Percentiles rank a stretch among this genome's conserved stretches.
phyloP scores from a whole-genome alignment of 2,113 vertebrate species.

The Suncus etruscus region DNA sequence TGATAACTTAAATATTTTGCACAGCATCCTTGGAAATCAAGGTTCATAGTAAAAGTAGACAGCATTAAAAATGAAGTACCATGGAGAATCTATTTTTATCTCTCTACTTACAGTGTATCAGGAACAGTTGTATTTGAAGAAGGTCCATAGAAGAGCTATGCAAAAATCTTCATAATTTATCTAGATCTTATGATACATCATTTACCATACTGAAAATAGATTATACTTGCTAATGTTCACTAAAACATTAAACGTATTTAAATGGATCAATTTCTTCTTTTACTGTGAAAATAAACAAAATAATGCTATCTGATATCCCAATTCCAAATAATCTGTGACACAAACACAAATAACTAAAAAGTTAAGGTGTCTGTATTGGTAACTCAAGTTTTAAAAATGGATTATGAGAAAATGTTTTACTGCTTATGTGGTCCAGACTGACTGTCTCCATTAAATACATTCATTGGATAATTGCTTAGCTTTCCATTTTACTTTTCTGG shows the following conservation, averaged over 20 bases:
- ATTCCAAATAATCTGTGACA: constrained; percentile 24
- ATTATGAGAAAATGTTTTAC: constrained; percentile 71
- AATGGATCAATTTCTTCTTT: constrained; percentile 46
- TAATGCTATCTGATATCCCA: neutral
- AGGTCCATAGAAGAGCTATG: neutral
- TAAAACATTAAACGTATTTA: constrained; percentile 59
- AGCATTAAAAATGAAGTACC: neutral
- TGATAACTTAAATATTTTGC: constrained; percentile 44
- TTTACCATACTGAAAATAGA: neutral
- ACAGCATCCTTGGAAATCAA: neutral
- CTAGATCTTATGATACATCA: neutral
- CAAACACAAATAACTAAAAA: constrained; percentile 3
- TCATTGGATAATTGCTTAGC: constrained; percentile 74
- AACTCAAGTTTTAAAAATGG: constrained; percentile 60
- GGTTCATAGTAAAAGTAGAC: neutral
- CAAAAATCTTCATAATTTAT: constrained; percentile 20
- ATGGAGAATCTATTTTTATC: neutral
- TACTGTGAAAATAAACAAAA: constrained; percentile 57
- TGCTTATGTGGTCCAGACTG: constrained; percentile 71
- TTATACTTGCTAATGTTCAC: neutral
- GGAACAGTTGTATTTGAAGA: constrained; percentile 19
- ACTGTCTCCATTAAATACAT: constrained; percentile 76
- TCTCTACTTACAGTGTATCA: neutral
- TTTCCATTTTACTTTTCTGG: constrained; percentile 72
- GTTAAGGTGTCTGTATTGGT: constrained; percentile 50